Conservation (phyloP, 2,113 vertebrate species). For the Thymallus thymallus region DNA sequence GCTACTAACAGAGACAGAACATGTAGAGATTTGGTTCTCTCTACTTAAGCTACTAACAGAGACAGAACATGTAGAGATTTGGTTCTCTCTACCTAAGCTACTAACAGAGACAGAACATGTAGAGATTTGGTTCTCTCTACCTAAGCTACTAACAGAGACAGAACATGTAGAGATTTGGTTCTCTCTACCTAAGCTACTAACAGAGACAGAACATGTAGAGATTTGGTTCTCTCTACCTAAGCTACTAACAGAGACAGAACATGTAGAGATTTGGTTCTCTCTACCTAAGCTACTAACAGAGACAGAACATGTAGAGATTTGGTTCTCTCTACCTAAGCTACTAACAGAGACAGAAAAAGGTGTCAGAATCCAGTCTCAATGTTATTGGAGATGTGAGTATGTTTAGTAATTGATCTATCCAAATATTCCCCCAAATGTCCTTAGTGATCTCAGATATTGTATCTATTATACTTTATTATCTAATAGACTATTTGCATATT, state of each 20-base stretch:
- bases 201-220: slow-evolving; percentile 24
- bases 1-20: slow-evolving; percentile 11
- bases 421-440: neutral
- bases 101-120: slow-evolving; percentile 17
- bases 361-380: slow-evolving; percentile 15
- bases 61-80: slow-evolving; percentile 17
- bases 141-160: slow-evolving; percentile 2
- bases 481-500: neutral
- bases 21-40: slow-evolving; percentile 9
- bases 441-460: neutral
- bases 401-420: neutral
- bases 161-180: slow-evolving; percentile 15
- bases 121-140: slow-evolving; percentile 8
- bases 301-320: slow-evolving; percentile 17
- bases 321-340: neutral
- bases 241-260: slow-evolving; percentile 11
- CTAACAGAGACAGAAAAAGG: neutral
- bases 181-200: neutral
- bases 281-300: slow-evolving; percentile 6
- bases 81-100: neutral
- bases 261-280: slow-evolving; percentile 9
- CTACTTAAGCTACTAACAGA: slow-evolving; percentile 6
- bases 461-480: neutral
- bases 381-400: neutral
- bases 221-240: neutral